phyloP scores from a whole-genome alignment of 2,113 vertebrate species.

The Delphinapterus leucas region DNA sequence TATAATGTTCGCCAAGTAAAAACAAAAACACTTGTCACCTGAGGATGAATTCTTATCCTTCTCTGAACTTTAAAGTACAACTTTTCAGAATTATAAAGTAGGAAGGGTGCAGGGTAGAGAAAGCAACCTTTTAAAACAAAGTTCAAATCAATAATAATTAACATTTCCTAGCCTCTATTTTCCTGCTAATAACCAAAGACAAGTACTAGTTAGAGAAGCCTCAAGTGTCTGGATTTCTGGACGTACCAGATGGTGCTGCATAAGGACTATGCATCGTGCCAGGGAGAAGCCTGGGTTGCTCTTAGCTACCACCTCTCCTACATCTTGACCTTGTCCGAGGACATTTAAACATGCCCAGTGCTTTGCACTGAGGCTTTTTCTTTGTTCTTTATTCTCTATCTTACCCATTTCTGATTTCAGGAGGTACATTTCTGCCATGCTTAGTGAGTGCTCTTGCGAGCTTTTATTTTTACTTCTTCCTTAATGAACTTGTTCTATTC shows the following conservation, averaged over 20 bases:
- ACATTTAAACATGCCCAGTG: background rate
- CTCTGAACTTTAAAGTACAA: background rate
- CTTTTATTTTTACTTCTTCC: conserved; percentile 1
- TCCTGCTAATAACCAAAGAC: conserved; percentile 65
- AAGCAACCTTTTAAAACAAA: conserved; percentile 53
- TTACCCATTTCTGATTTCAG: background rate
- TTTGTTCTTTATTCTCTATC: background rate
- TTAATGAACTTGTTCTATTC: background rate
- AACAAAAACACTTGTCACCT: background rate
- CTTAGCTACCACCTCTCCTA: background rate
- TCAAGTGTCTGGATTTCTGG: conserved; percentile 50
- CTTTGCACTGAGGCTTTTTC: background rate
- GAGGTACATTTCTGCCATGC: background rate
- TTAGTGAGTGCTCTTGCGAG: background rate
- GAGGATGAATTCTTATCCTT: background rate
- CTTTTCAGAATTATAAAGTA: conserved; percentile 36
- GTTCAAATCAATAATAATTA: conserved; percentile 65
- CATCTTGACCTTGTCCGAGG: background rate
- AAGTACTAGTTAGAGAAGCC: conserved; percentile 72
- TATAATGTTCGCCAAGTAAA: conserved; percentile 32
- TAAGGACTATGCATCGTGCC: background rate
- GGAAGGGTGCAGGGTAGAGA: background rate
- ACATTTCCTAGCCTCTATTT: conserved; percentile 66
- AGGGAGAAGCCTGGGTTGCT: background rate
- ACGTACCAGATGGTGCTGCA: conserved; percentile 43